Evolutionary conservation across 2,113 vertebrate species (phyloP).

Genomic region (Epinephelus fuscoguttatus): DNA sequence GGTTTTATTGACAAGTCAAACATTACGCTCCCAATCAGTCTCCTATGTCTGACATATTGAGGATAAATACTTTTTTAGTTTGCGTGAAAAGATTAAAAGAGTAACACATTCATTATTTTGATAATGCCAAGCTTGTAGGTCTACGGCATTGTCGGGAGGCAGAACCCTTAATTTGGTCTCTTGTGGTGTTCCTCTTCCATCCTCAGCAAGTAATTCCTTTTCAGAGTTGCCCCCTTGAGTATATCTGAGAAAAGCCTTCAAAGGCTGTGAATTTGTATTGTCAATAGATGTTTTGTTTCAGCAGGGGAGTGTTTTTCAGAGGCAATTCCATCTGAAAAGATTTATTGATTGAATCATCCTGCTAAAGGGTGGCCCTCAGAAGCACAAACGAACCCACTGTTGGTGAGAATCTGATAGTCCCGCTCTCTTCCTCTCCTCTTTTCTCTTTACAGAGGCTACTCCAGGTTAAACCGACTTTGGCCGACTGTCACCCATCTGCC

Average conservation of each 20-base stretch:
- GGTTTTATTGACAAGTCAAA: slow-evolving; percentile 29
- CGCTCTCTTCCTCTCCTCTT: background rate
- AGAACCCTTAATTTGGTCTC: slow-evolving; percentile 60
- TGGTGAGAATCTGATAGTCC: slow-evolving; percentile 38
- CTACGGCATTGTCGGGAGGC: slow-evolving; percentile 11
- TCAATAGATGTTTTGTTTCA: slow-evolving; percentile 68
- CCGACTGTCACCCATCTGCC: slow-evolving; percentile 31
- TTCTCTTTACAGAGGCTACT: slow-evolving; percentile 41
- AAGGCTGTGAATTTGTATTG: slow-evolving; percentile 53
- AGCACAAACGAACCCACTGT: slow-evolving; percentile 18
- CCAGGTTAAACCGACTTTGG: slow-evolving; percentile 57
- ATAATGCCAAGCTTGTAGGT: slow-evolving; percentile 16
- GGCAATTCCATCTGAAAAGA: slow-evolving; percentile 69
- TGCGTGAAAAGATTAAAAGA: slow-evolving; percentile 25
- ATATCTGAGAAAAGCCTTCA: slow-evolving; percentile 40
- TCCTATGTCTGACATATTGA: slow-evolving; percentile 11
- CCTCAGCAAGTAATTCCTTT: slow-evolving; percentile 10
- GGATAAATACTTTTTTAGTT: slow-evolving; percentile 20
- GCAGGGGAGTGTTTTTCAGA: slow-evolving; percentile 43
- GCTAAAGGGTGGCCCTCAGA: slow-evolving; percentile 38
- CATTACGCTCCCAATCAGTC: slow-evolving; percentile 3
- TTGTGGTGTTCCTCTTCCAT: slow-evolving; percentile 37
- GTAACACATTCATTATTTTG: slow-evolving; percentile 9
- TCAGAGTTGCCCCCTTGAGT: slow-evolving; percentile 26
- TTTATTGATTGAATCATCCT: slow-evolving; percentile 59